Percentiles rank a stretch among this genome's conserved stretches.
These are phyloP conservation scores for Phania funesta DNA, from an alignment of 2,888 invertebrate genomes.

Conservation along the genomic window DNA sequence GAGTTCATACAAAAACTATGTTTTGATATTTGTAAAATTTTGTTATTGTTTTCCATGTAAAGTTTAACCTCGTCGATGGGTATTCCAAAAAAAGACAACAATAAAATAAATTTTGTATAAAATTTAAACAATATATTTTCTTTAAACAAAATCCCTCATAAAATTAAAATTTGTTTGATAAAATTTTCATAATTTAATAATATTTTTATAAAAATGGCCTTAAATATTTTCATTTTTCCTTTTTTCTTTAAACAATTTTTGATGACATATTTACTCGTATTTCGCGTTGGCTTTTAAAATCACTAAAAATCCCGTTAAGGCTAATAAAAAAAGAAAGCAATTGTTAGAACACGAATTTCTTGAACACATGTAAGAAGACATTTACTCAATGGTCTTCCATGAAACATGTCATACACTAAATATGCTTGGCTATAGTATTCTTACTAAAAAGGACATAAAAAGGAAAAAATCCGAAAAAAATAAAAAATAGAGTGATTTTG, in stretches of 20 bases:
- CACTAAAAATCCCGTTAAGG: not conserved
- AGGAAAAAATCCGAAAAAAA: not conserved
- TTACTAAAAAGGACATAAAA: not conserved
- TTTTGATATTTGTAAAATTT: too few relatives aligned
- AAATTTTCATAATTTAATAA: too few relatives aligned
- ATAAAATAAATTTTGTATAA: too few relatives aligned
- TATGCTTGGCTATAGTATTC: not conserved
- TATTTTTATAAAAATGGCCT: too few relatives aligned
- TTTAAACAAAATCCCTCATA: too few relatives aligned
- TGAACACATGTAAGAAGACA: constrained; percentile 26
- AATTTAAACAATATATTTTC: too few relatives aligned
- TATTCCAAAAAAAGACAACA: too few relatives aligned
- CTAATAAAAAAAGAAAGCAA: not conserved
- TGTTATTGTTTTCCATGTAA: too few relatives aligned
- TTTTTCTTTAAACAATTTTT: not conserved
- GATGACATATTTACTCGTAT: not conserved
- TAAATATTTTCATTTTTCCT: not conserved
- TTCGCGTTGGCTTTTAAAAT: not conserved
- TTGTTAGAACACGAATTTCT: constrained; percentile 5
- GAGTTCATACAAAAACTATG: too few relatives aligned
- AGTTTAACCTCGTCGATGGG: too few relatives aligned
- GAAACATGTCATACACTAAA: constrained; percentile 24
- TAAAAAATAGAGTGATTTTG: constrained; percentile 1
- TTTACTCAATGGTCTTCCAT: constrained; percentile 41
- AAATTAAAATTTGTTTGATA: too few relatives aligned